These are phyloP conservation scores for Colius striatus DNA, from an alignment of 2,113 vertebrate species.

Conservation along the genomic window DNA sequence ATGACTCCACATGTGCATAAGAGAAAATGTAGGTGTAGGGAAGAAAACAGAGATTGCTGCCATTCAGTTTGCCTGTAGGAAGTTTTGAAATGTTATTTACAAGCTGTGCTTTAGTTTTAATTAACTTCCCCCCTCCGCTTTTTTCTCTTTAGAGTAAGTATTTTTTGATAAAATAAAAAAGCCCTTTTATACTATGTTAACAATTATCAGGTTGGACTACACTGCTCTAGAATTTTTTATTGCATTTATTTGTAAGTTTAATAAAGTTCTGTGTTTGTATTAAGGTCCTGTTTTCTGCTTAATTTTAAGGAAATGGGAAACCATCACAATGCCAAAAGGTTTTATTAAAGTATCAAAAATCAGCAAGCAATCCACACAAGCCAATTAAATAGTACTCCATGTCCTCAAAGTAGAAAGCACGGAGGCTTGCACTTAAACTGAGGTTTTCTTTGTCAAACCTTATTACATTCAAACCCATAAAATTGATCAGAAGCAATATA, in stretches of 20 bases:
- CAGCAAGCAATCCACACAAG: slow-evolving; percentile 7
- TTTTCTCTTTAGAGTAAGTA: background rate
- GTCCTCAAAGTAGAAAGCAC: background rate
- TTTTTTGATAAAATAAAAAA: background rate
- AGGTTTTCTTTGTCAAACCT: background rate
- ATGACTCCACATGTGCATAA: accelerated
- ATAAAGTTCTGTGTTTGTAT: slow-evolving; percentile 30
- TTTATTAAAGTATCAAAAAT: slow-evolving; percentile 56
- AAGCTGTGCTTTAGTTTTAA: background rate
- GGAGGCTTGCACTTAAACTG: background rate
- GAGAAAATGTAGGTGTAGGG: background rate
- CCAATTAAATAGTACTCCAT: background rate
- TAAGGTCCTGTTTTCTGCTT: slow-evolving; percentile 22
- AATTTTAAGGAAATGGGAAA: slow-evolving; percentile 40
- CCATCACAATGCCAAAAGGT: background rate
- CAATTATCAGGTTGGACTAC: background rate
- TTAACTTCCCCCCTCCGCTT: background rate
- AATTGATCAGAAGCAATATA: background rate
- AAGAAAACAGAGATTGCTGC: background rate
- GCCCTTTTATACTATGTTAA: background rate
- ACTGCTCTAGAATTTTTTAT: background rate
- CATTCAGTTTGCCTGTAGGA: background rate
- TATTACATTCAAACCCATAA: background rate
- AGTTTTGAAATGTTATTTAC: background rate
- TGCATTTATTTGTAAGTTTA: background rate